phyloP scores from a whole-genome alignment of 2,888 invertebrate genomes.

The Tubulanus polymorphus region DNA sequence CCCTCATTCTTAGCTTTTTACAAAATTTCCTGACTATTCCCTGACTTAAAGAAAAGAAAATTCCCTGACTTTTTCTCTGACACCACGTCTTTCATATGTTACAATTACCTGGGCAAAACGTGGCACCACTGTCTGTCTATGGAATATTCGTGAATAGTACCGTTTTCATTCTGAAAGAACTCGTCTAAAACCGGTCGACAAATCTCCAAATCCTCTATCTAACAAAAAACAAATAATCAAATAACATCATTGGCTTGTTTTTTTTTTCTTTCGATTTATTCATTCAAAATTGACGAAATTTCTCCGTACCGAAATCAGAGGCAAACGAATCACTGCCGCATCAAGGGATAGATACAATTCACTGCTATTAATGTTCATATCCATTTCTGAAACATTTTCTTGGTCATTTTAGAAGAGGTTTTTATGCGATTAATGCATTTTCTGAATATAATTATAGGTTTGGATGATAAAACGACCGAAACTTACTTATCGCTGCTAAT shows the following conservation, averaged over 20 bases:
- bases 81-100: background rate
- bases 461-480: no score
- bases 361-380: slow-evolving; percentile 24
- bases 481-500: no score
- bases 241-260: background rate
- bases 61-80: no score
- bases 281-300: no score
- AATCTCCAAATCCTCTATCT: slow-evolving; percentile 9
- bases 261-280: background rate
- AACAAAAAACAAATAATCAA: background rate
- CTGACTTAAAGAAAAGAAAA: no score
- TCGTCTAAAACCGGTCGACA: background rate
- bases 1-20: no score
- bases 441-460: no score
- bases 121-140: slow-evolving; percentile 32
- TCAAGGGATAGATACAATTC: slow-evolving; percentile 28
- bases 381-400: slow-evolving; percentile 28
- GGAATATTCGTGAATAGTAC: slow-evolving; percentile 12
- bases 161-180: background rate
- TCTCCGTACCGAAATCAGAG: slow-evolving; percentile 26
- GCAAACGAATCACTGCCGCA: slow-evolving; percentile 24
- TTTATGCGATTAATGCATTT: no score
- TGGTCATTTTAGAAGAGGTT: no score
- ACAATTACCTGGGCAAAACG: slow-evolving; percentile 38
- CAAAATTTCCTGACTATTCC: no score